Base-by-base conservation (phyloP, 2,113 vertebrate genomes). In the Melospiza georgiana region DNA sequence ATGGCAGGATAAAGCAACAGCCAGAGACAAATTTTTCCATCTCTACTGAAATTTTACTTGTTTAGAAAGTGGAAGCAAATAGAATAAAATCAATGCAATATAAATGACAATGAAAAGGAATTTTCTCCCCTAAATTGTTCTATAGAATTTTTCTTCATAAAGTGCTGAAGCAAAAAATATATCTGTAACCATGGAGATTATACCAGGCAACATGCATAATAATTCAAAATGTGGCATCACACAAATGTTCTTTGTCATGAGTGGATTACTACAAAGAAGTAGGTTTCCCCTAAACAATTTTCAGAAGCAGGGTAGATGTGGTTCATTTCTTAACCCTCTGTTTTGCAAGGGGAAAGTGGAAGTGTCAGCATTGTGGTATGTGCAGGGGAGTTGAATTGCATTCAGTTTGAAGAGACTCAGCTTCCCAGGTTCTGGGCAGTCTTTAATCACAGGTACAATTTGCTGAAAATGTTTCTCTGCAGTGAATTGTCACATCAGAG, bases 131-230 rank as follows among this genome's bases (percentile, higher is more conserved):
- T 82, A 35, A 89, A 84, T 87, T 92, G 65, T 87, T 93, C 92
- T 90, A 93, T 87, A 89, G 76, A 93, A 58, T 84, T 93, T 87
- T 88, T 90, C 69, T 78, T 93, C 35, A 58, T 81, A 23, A 95
- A 92, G 80, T 78, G 84, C 65, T 68, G 76, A 87, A 90, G 93
- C 88, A 96, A 94, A 57, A 96, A 96, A 96, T 96, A 76, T 51
- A 92, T 95, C 92, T 92, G 80, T 94, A 95, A 97, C 95, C 96
- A 96, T 96, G 95, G 95, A 92, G 86, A 96, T 93, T 90, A 86
- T 62, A 81, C 76, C 66, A 93, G 90, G 92, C 93, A 95, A 74
- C 68, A 74, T 71, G 92, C 92, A 96, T 94, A 94, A 94, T 84
- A 88, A 96, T 84, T 94, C 80, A 87, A 88, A 96, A 72, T 27